Evolutionary conservation across 1,140 invertebrate genomes (phyloP).

Genomic region (Olivierus martensii): DNA sequence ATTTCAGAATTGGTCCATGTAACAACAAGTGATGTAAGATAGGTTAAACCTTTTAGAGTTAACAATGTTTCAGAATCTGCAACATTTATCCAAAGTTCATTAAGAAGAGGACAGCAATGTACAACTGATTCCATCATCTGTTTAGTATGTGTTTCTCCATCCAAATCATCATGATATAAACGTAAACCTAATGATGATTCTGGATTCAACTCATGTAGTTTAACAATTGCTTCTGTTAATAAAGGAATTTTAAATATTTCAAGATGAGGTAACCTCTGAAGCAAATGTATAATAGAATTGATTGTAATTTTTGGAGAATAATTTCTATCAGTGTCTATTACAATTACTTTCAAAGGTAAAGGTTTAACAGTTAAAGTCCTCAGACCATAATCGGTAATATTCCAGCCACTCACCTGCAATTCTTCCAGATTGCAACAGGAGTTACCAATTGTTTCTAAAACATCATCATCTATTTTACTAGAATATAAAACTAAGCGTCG

Average conservation of each 20-base stretch:
- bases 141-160: background rate
- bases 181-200: background rate
- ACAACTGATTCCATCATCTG: background rate
- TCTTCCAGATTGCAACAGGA: background rate
- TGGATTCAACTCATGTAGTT: background rate
- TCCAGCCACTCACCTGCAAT: background rate
- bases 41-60: background rate
- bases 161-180: background rate
- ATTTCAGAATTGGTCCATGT: background rate
- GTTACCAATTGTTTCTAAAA: background rate
- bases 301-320: background rate
- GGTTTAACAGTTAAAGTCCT: background rate
- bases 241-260: background rate
- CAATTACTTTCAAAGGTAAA: background rate
- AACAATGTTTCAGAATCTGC: background rate
- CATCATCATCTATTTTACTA: background rate
- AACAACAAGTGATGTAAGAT: background rate
- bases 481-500: background rate
- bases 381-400: background rate
- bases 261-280: background rate
- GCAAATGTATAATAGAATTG: background rate
- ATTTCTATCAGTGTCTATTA: background rate
- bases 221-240: background rate
- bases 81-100: background rate
- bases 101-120: background rate